Percentiles rank a stretch among this genome's conserved stretches.
These are phyloP conservation scores for Hipposideros larvatus DNA, from an alignment of 2,797 vertebrate species.

Conservation along the genomic window DNA sequence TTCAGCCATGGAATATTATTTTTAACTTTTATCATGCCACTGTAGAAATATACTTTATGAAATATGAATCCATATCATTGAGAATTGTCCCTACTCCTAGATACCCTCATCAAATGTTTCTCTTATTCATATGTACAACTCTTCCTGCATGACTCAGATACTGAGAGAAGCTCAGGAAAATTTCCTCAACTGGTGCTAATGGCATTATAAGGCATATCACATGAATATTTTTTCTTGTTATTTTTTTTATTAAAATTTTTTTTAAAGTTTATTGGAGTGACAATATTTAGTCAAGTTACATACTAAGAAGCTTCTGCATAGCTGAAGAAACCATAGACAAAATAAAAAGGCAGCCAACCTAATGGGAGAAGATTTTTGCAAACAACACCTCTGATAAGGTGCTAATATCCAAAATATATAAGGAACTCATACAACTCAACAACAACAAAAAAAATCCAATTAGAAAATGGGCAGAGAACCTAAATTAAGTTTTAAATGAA, in stretches of 20 bases:
- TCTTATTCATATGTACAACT: background rate
- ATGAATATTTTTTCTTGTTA: conserved; percentile 18
- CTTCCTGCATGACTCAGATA: background rate
- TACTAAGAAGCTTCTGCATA: too few species aligned
- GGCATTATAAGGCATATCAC: background rate
- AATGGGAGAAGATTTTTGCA: too few species aligned
- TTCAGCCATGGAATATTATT: background rate
- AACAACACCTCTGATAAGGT: too few species aligned
- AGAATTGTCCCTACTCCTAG: background rate
- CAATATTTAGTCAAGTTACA: too few species aligned
- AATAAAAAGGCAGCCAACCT: too few species aligned
- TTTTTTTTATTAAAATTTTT: too few species aligned
- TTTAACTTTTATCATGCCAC: background rate
- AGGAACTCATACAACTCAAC: too few species aligned
- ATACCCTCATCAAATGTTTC: background rate
- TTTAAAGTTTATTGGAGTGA: too few species aligned
- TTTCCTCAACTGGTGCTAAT: background rate
- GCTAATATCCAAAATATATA: too few species aligned
- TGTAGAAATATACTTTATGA: background rate
- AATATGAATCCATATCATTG: background rate
- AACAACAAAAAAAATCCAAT: too few species aligned
- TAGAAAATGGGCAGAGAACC: too few species aligned
- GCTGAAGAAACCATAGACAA: too few species aligned
- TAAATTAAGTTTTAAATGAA: conserved; percentile 48
- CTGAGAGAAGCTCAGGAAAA: background rate